Base-by-base conservation (phyloP, 2,888 invertebrate species). In the Anagyrus pseudococci region DNA sequence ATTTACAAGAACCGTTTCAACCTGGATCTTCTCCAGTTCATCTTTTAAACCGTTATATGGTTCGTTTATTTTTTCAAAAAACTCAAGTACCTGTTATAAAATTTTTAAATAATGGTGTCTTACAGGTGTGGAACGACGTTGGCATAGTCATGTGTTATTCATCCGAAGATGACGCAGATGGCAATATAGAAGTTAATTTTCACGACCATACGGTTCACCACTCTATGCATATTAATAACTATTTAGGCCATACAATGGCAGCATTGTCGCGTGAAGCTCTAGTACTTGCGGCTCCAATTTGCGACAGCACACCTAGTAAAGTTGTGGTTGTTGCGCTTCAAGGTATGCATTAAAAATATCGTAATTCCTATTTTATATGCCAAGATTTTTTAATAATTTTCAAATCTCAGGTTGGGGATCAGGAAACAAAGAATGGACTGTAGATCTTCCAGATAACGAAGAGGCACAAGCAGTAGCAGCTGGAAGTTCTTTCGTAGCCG, bases 131-230 rank as follows among this genome's bases (percentile, higher is more conserved):
- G 94, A 98, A 98, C 76, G 89, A 91, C 56, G 87, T 94, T 4
- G 98, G 97, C n/a, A 89, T 97, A 68, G 90, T 97, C 0, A 87
- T 91, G 8, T 90, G 91, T 72, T 93, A 93, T 76, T 87, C 88
- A 0, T 85, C 84, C 1, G 91, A 90, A 67, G 88, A 88, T 0
- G 72, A 70, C 17, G 78, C 79, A 29, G 76, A 75, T 17, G 73
- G 77, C 47, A 92, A 91, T 58, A 93, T 98, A 56, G 96, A 97
- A 78, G 92, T 98, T 0, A 96, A 97, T 80, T 99, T 98, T 81
- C 97, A 98, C 73, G 96, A 99, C 81, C 87, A 91, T 0, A 87
- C 89, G 53, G 83, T 93, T 13, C 96, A 98, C 78, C 95, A 95
- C 76, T 89, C 93, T 22, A 88, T 98, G 78, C 93, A 95, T 77